Percentiles rank a stretch among this genome's conserved stretches.
phyloP scores from a whole-genome alignment of 2,888 invertebrate species.

The Tethea ocularis region DNA sequence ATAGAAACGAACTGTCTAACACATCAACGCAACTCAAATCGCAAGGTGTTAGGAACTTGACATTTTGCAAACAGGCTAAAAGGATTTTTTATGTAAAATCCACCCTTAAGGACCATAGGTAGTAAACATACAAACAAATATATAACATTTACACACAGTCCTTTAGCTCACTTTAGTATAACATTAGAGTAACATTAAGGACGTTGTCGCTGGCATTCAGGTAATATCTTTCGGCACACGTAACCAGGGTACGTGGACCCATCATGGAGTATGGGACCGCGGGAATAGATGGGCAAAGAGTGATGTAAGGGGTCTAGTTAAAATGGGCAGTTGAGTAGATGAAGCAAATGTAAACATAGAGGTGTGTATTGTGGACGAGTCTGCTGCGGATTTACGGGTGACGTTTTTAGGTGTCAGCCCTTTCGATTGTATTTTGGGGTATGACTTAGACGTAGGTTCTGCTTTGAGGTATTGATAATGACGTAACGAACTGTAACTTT shows the following conservation, averaged over 20 bases:
- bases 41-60: no score
- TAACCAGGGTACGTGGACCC: conserved; percentile 34
- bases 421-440: no score
- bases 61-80: no score
- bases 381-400: not conserved
- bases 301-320: conserved; percentile 26
- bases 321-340: conserved; percentile 24
- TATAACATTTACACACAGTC: not conserved
- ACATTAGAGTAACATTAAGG: conserved; percentile 60
- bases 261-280: not conserved
- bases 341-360: not conserved
- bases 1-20: no score
- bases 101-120: no score
- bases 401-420: not conserved
- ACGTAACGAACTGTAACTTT: no score
- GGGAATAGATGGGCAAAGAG: conserved; percentile 18
- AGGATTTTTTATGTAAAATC: no score
- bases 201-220: conserved; percentile 45
- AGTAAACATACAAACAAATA: no score
- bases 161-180: conserved; percentile 21
- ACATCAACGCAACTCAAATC: no score
- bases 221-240: conserved; percentile 48
- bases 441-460: no score
- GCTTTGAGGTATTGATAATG: no score
- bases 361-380: not conserved